Conservation (phyloP, 1,140 invertebrate genomes). For the Akabosia matsudoensis region DNA sequence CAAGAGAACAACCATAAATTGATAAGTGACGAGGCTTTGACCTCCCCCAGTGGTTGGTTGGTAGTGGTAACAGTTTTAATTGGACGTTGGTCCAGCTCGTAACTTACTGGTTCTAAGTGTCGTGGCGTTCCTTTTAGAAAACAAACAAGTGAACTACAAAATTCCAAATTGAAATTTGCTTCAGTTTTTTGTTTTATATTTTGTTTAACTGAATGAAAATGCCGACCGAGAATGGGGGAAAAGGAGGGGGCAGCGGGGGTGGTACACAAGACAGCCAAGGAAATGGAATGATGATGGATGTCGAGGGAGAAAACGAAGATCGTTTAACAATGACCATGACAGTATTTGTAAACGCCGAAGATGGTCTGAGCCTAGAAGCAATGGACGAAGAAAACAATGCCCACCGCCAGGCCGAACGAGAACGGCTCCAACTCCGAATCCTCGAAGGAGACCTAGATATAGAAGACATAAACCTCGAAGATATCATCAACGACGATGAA, state of each 20-base stretch:
- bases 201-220: background rate
- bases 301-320: constrained; percentile 47
- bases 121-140: too few relatives aligned
- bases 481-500: constrained; percentile 68
- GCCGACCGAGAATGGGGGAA: background rate
- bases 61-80: too few relatives aligned
- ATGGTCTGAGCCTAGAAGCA: constrained; percentile 61
- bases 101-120: too few relatives aligned
- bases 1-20: too few relatives aligned
- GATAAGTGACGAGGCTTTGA: too few relatives aligned
- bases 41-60: too few relatives aligned
- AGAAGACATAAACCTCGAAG: constrained; percentile 57
- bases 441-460: constrained; percentile 53
- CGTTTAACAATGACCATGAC: too few relatives aligned
- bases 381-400: constrained; percentile 56
- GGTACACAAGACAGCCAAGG: background rate
- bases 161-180: too few relatives aligned
- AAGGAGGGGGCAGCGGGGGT: background rate
- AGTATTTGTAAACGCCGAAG: constrained; percentile 77
- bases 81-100: too few relatives aligned
- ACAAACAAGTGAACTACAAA: too few relatives aligned
- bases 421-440: constrained; percentile 52
- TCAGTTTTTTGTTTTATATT: too few relatives aligned
- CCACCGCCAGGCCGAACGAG: constrained; percentile 65
- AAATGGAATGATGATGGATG: background rate